Percentiles rank a stretch among this genome's conserved stretches.
These are phyloP conservation scores for Aricia artaxerxes DNA, from an alignment of 2,888 invertebrate genomes.

Conservation along the genomic window DNA sequence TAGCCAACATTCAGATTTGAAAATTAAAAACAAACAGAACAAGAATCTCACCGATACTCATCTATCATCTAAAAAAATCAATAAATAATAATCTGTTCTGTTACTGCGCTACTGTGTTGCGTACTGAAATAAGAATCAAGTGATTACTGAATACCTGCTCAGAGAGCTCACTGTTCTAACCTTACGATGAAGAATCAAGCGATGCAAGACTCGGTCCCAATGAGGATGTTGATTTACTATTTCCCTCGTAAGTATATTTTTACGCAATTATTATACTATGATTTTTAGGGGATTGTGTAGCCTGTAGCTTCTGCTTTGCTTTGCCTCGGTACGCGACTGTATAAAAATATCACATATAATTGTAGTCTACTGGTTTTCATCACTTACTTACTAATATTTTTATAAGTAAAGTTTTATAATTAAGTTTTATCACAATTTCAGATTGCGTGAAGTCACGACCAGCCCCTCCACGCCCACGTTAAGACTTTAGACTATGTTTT, in stretches of 20 bases:
- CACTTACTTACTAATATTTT: too few relatives aligned
- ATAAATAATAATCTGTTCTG: neutral
- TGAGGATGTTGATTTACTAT: constrained; percentile 7
- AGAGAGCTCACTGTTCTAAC: neutral
- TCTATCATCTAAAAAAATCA: neutral
- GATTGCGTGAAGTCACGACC: constrained; percentile 13
- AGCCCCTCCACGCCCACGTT: neutral
- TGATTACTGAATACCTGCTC: neutral
- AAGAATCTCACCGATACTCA: neutral
- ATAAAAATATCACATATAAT: too few relatives aligned
- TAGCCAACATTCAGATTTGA: neutral
- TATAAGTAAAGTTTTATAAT: neutral
- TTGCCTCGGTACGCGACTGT: too few relatives aligned
- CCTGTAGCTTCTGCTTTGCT: too few relatives aligned
- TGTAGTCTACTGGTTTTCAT: too few relatives aligned
- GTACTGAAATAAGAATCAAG: neutral
- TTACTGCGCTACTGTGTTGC: neutral
- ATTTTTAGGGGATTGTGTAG: too few relatives aligned
- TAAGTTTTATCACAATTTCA: neutral
- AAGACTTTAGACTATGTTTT: neutral
- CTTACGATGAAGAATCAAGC: neutral
- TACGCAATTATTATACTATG: too few relatives aligned
- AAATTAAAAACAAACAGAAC: neutral
- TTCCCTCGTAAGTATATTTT: constrained; percentile 17
- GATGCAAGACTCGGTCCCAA: neutral